Evolutionary conservation across 2,888 invertebrate species (phyloP).

Genomic region (Horisme vitalbata): DNA sequence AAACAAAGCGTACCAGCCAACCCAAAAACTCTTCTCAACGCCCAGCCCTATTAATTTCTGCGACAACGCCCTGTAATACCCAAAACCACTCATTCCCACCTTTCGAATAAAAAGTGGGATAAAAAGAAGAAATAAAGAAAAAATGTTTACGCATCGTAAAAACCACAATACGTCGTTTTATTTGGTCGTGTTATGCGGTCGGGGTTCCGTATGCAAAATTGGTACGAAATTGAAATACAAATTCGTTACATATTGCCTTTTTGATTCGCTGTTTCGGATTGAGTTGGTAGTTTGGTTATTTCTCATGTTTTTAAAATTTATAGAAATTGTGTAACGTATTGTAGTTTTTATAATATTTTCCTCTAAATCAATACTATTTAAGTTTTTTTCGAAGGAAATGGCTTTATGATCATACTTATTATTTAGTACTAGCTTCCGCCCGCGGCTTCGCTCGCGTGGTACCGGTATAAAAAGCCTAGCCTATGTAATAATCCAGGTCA

Average conservation of each 20-base stretch:
- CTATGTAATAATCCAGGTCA: too few species aligned
- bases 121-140: conserved; percentile 45
- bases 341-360: too few species aligned
- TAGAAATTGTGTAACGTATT: too few species aligned
- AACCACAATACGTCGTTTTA: conserved; percentile 75
- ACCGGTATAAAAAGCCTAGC: too few species aligned
- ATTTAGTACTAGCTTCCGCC: too few species aligned
- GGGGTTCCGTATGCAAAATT: conserved; percentile 78
- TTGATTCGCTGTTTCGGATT: conserved; percentile 40
- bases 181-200: conserved; percentile 58
- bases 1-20: conserved; percentile 10
- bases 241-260: conserved; percentile 83
- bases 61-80: conserved; percentile 23
- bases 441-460: too few species aligned
- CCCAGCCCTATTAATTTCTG: conserved; percentile 18
- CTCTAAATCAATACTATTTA: too few species aligned
- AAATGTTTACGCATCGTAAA: conserved; percentile 76
- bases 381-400: too few species aligned
- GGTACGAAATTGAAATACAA: conserved; percentile 82
- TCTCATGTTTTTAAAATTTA: conserved; percentile 6
- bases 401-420: too few species aligned
- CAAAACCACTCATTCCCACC: conserved; percentile 70
- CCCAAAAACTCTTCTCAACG: conserved; percentile 1
- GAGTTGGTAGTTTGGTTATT: conserved; percentile 33
- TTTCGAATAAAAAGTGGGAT: conserved; percentile 59